Percentiles rank a stretch among this genome's conserved stretches.
These are phyloP conservation scores for Epinotia bilunana DNA, from an alignment of 2,888 invertebrate species.

Conservation along the genomic window DNA sequence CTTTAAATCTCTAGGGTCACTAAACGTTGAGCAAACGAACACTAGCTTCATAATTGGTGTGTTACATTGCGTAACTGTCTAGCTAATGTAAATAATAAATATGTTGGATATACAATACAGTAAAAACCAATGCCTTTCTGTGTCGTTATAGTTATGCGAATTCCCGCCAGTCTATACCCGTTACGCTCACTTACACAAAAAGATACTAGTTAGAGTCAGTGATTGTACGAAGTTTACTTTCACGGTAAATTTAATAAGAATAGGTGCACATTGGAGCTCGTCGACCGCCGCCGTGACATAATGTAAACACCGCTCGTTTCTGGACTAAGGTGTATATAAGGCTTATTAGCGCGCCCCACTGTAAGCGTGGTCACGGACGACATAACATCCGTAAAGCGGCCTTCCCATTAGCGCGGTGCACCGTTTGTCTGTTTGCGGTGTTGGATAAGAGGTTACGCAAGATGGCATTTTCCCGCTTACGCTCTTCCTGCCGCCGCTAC, in stretches of 20 bases:
- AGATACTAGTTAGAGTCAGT: background rate
- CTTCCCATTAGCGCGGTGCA: slow-evolving; percentile 44
- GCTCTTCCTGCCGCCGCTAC: slow-evolving; percentile 10
- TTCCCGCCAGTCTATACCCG: background rate
- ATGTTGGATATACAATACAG: background rate
- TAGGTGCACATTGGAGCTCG: background rate
- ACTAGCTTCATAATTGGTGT: slow-evolving; percentile 22
- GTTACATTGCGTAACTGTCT: slow-evolving; percentile 16
- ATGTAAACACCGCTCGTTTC: slow-evolving; percentile 3
- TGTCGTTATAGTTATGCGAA: background rate
- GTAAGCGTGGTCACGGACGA: slow-evolving; percentile 45
- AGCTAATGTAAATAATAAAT: slow-evolving; percentile 11
- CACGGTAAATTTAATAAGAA: slow-evolving; percentile 1
- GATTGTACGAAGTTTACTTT: background rate
- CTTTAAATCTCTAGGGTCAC: slow-evolving; percentile 26
- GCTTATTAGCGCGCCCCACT: slow-evolving; percentile 31
- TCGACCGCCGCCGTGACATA: slow-evolving; percentile 10
- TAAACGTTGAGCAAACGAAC: slow-evolving; percentile 19
- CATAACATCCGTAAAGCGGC: slow-evolving; percentile 45
- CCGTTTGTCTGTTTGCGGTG: slow-evolving; percentile 27
- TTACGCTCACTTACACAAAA: background rate
- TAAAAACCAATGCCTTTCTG: background rate
- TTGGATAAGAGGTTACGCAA: slow-evolving; percentile 43
- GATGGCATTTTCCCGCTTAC: slow-evolving; percentile 23
- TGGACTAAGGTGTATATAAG: slow-evolving; percentile 22